Evolutionary conservation across 2,888 invertebrate genomes (phyloP).

Genomic region (Alentia gelatinosa): DNA sequence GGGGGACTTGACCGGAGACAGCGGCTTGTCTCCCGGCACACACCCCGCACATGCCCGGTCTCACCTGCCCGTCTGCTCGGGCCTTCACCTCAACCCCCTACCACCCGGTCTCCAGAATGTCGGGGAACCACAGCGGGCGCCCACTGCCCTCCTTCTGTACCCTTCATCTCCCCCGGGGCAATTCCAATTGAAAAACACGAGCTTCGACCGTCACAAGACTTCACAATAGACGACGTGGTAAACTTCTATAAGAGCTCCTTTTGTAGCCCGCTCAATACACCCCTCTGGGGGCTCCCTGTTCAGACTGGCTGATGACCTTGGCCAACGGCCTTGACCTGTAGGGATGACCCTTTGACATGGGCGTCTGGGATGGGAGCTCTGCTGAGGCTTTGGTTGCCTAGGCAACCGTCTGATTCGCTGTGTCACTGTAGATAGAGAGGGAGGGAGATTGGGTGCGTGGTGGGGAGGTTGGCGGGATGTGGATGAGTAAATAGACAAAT

Average conservation of each 20-base stretch:
- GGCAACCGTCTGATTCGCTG: not conserved
- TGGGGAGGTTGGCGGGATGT: not conserved
- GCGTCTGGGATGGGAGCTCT: not conserved
- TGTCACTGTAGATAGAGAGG: not conserved
- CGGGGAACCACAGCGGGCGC: not conserved
- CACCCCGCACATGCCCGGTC: not conserved
- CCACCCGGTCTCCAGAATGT: too few relatives aligned
- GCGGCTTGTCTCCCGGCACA: too few relatives aligned
- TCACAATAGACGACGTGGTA: not conserved
- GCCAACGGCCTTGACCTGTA: not conserved
- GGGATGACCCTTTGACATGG: not conserved
- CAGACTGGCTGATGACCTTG: not conserved
- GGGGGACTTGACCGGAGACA: too few relatives aligned
- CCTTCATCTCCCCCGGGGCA: not conserved
- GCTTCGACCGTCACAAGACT: not conserved
- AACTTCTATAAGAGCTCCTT: not conserved
- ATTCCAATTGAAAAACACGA: not conserved
- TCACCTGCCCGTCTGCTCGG: not conserved
- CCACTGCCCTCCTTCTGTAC: not conserved
- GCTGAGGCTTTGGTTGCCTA: not conserved
- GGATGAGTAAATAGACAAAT: not conserved
- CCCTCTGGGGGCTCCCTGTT: not conserved
- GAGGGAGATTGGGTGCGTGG: not conserved
- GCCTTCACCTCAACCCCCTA: too few relatives aligned
- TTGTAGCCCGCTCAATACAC: not conserved